Evolutionary conservation across 2,113 vertebrate genomes (phyloP), one percentile per base, ranked within the genome.

Genomic region (Eulemur rufifrons): DNA sequence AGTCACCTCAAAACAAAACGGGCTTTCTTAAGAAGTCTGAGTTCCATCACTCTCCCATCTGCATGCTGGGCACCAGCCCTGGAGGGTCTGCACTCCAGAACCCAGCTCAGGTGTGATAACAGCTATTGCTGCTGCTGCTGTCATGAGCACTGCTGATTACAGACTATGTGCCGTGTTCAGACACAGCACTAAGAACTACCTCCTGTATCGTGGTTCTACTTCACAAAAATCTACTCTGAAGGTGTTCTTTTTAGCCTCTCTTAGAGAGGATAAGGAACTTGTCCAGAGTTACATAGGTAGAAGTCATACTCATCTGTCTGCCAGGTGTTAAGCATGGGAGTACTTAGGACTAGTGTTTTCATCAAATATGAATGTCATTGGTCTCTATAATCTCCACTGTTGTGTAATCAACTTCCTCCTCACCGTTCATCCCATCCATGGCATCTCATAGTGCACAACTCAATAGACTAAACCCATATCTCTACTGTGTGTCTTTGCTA

Each of bases 91-190:
- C 21, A 27, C 9, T 77, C 5, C 3, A 21, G 32, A 20, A 2
- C 52, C 8, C 14, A 3, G 1, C 7, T 21, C 47, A 6, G 17
- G 8, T 5, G 2, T 18, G 34, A 6, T 11, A 61, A 68, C 7
- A 34, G 39, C 54, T 74, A 14, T 39, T 39, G n/a, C 6, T 73
- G 23, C 23, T 21, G 0, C 32, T 10, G 1, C 32, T 52, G 4
- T 59, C n/a, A 27, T 1, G 42, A 6, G 1, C 6, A 37, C 0
- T 54, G 8, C 56, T 27, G 5, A 54, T 34, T 25, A 2, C 25
- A 15, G 29, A 93, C 21, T 5, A 1, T 11, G 4, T 61, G 39
- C 37, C 81, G 21, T 63, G 52, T 25, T 68, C 13, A 54, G 34
- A 8, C 18, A 29, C 1, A 63, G 3, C 27, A 34, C 20, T 78